Conservation (phyloP, 2,888 invertebrate species). For the Diarsia dahlii region DNA sequence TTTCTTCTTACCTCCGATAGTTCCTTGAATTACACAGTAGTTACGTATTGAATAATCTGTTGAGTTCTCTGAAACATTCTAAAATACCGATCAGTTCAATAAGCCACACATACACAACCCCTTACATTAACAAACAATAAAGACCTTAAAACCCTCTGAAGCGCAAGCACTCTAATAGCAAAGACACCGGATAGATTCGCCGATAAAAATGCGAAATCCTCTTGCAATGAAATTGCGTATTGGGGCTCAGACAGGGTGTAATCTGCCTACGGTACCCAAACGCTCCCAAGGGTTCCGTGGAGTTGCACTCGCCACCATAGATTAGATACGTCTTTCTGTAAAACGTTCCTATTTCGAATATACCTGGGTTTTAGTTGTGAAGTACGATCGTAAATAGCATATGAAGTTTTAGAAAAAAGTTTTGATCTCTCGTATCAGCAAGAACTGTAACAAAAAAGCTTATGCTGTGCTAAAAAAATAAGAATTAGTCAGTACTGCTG, state of each 20-base stretch:
- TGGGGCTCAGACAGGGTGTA: conserved; percentile 89
- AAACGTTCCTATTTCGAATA: conserved; percentile 7
- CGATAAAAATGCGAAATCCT: conserved; percentile 89
- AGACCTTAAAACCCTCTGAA: conserved; percentile 63
- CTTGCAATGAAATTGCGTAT: conserved; percentile 89
- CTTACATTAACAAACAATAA: conserved; percentile 57
- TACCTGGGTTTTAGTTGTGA: background rate
- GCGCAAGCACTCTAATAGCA: conserved; percentile 81
- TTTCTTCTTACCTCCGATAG: no score
- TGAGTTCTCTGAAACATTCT: background rate
- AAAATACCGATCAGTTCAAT: conserved; percentile 1
- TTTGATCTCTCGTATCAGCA: background rate
- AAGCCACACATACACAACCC: conserved; percentile 18
- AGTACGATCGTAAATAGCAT: no score
- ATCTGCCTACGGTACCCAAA: conserved; percentile 88
- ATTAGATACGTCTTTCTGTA: conserved; percentile 61
- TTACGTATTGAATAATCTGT: background rate
- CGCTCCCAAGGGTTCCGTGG: conserved; percentile 84
- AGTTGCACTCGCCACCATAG: conserved; percentile 81
- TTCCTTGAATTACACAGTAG: background rate
- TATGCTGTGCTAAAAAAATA: background rate
- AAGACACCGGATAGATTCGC: conserved; percentile 76
- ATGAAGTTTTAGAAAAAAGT: background rate
- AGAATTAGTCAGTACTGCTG: background rate
- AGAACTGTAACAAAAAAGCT: background rate